Conservation (phyloP, 2,113 vertebrate genomes). For the Pachycephala philippinensis region DNA sequence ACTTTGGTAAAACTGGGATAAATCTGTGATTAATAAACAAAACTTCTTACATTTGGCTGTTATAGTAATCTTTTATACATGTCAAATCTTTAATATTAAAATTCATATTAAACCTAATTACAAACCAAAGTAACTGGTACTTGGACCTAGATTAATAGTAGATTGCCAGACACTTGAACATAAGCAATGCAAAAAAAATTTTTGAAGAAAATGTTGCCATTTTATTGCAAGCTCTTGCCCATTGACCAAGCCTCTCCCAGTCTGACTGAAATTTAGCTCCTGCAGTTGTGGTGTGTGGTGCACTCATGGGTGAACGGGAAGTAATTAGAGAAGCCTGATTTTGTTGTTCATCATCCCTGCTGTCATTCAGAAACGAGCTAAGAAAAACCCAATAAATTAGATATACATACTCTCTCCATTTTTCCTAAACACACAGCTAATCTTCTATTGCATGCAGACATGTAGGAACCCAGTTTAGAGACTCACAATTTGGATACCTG, state of each 20-base stretch:
- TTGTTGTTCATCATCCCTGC: background rate
- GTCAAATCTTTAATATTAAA: background rate
- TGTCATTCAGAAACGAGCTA: background rate
- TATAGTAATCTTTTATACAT: background rate
- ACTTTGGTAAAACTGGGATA: background rate
- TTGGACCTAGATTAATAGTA: background rate
- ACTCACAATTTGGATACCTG: background rate
- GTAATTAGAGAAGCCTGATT: background rate
- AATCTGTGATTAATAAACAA: background rate
- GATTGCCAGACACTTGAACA: background rate
- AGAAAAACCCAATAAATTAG: background rate
- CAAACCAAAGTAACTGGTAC: background rate
- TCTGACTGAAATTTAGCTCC: background rate
- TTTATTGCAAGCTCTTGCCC: background rate
- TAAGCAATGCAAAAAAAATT: background rate
- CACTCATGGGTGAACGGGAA: background rate
- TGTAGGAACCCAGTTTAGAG: background rate
- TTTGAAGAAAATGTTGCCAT: background rate
- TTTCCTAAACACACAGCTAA: background rate
- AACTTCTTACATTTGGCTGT: background rate
- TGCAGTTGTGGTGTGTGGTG: background rate
- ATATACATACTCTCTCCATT: background rate
- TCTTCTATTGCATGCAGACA: background rate
- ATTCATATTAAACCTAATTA: background rate
- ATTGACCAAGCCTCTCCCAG: background rate